Evolutionary conservation across 2,797 vertebrate genomes (phyloP).

Genomic region (Salmo trutta): DNA sequence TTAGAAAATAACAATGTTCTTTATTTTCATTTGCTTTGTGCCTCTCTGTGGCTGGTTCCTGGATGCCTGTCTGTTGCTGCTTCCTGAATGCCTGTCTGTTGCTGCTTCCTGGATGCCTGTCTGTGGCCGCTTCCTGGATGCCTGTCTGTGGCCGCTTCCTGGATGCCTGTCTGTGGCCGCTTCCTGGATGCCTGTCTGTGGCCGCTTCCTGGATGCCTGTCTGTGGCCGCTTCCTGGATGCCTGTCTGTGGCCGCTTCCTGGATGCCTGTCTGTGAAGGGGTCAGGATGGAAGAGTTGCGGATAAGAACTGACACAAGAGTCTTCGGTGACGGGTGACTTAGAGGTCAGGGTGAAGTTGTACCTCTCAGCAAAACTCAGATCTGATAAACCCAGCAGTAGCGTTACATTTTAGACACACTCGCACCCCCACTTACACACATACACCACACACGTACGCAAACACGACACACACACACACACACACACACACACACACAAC

Average conservation of each 20-base stretch:
- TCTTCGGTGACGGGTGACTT: conserved; percentile 51
- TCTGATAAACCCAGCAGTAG: neutral
- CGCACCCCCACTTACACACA: neutral
- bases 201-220: too few relatives aligned
- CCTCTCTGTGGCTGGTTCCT: neutral
- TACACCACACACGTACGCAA: neutral
- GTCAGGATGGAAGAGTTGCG: conserved; percentile 17
- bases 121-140: too few relatives aligned
- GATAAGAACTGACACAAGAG: conserved; percentile 65
- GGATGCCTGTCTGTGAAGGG: neutral
- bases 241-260: too few relatives aligned
- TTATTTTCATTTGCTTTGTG: neutral
- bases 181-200: too few relatives aligned
- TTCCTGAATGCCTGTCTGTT: too few relatives aligned
- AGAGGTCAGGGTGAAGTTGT: conserved; percentile 55
- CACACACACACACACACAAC: too few relatives aligned
- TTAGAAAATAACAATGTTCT: neutral
- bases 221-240: too few relatives aligned
- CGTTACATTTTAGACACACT: too few relatives aligned
- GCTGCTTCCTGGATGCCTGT: too few relatives aligned
- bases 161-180: too few relatives aligned
- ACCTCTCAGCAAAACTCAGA: conserved; percentile 50
- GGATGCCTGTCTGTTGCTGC: too few relatives aligned
- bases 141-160: too few relatives aligned
- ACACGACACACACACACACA: neutral